Evolutionary conservation across 2,888 invertebrate genomes (phyloP).

Genomic region (Oscheius onirici): DNA sequence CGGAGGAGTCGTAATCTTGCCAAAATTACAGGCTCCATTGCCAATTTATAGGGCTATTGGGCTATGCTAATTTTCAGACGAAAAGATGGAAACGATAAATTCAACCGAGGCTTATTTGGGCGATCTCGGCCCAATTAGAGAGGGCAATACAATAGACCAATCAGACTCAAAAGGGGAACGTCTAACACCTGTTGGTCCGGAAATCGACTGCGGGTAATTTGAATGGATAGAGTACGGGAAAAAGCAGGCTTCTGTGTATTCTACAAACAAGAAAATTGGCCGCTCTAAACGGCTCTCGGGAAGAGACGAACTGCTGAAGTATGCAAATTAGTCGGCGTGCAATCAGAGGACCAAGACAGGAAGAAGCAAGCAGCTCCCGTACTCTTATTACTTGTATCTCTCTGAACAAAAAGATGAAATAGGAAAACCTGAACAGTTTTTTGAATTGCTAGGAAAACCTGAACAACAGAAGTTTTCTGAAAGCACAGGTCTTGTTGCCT

Average conservation of each 20-base stretch:
- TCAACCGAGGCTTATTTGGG: slow-evolving; percentile 2
- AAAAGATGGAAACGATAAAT: not conserved
- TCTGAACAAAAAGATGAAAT: too few species aligned
- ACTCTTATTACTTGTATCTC: slow-evolving; percentile 28
- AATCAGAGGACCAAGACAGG: slow-evolving; percentile 29
- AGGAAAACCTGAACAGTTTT: too few species aligned
- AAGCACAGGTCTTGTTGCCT: too few species aligned
- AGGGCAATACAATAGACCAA: slow-evolving; percentile 23
- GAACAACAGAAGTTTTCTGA: too few species aligned
- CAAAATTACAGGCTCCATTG: slow-evolving; percentile 23
- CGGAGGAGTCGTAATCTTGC: slow-evolving; percentile 22
- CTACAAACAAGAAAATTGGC: not conserved
- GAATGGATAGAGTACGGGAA: slow-evolving; percentile 1
- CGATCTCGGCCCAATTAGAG: slow-evolving; percentile 5
- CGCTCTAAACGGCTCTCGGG: not conserved
- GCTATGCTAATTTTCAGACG: slow-evolving; percentile 19
- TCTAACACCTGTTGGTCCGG: slow-evolving; percentile 17
- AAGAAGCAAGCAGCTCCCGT: slow-evolving; percentile 6
- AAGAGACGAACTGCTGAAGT: slow-evolving; percentile 9
- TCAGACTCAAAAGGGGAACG: not conserved
- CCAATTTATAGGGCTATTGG: slow-evolving; percentile 6
- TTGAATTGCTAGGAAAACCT: too few species aligned
- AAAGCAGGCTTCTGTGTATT: not conserved
- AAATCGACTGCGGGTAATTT: not conserved
- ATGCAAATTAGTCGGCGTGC: slow-evolving; percentile 32